Percentiles rank a stretch among this genome's conserved stretches.
These are phyloP conservation scores for Phrynosoma platyrhinos DNA, from an alignment of 2,113 vertebrate species.

Conservation along the genomic window DNA sequence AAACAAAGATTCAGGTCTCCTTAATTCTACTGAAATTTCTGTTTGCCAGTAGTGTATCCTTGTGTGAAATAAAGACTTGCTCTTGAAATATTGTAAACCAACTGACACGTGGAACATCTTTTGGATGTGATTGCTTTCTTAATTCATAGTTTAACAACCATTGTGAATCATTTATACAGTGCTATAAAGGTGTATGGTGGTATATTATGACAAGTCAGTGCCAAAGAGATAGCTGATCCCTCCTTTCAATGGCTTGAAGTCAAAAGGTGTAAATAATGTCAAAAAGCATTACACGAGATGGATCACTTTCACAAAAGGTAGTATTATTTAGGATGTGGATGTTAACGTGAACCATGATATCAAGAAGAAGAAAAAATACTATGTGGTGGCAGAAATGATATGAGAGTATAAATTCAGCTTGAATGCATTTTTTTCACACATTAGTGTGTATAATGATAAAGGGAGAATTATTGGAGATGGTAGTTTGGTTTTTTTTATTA, in stretches of 20 bases:
- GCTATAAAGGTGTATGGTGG: not conserved
- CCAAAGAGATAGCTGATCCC: conserved; percentile 17
- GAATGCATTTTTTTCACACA: not conserved
- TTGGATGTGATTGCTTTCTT: not conserved
- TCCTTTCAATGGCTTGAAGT: conserved; percentile 22
- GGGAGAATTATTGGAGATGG: not conserved
- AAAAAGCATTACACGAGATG: conserved; percentile 18
- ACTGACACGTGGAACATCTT: conserved; percentile 25
- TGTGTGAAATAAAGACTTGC: conserved; percentile 12
- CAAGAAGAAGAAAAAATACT: not conserved
- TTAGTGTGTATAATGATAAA: not conserved
- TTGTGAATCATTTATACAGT: conserved; percentile 22
- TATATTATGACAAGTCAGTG: conserved; percentile 17
- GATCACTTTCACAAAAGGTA: not conserved
- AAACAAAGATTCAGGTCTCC: not conserved
- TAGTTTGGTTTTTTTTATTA: not conserved
- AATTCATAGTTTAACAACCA: conserved; percentile 23
- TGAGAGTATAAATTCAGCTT: not conserved
- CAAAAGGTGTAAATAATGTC: not conserved
- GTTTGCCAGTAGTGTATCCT: not conserved
- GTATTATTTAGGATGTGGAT: not conserved
- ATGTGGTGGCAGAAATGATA: not conserved
- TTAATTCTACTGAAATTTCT: conserved; percentile 11
- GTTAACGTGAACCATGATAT: conserved; percentile 7
- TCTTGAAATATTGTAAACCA: conserved; percentile 1